A percentile compares a stretch with the other conserved stretches of the same genome.
These are phyloP conservation scores for Albula goreensis DNA, from an alignment of 2,113 vertebrate genomes.

Conservation along the genomic window DNA sequence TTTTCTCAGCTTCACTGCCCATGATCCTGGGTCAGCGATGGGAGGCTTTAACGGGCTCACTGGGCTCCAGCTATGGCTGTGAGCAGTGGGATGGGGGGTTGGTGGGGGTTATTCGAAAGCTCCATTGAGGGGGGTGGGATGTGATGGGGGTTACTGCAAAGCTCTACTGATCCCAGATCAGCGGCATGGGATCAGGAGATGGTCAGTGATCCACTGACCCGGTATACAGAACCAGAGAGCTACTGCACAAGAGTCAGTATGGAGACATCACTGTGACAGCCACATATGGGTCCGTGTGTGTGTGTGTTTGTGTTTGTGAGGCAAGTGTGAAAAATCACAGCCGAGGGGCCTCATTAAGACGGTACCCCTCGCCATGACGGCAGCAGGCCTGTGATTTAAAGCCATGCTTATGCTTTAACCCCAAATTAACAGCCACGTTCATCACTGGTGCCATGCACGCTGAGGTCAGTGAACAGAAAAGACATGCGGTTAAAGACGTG, in stretches of 20 bases:
- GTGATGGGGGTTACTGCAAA: neutral
- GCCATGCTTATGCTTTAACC: slow-evolving; percentile 1
- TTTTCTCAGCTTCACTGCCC: neutral
- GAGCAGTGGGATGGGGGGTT: neutral
- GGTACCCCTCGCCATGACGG: neutral
- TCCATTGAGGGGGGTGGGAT: neutral
- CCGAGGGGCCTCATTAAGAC: neutral
- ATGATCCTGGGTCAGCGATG: neutral
- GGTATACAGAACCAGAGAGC: neutral
- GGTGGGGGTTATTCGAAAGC: neutral
- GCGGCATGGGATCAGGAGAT: neutral
- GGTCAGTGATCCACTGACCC: slow-evolving; percentile 5
- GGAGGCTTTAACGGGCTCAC: neutral
- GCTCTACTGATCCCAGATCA: neutral
- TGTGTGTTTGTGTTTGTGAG: neutral
- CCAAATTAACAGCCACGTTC: slow-evolving; percentile 18
- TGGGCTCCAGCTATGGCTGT: neutral
- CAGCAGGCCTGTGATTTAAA: slow-evolving; percentile 5
- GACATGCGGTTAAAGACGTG: too few species aligned
- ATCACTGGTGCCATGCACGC: slow-evolving; percentile 10
- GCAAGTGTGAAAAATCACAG: neutral
- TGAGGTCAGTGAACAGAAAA: neutral
- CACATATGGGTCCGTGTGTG: neutral
- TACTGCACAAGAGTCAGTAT: neutral
- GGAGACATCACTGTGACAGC: neutral